Conservation (phyloP, 2,888 invertebrate genomes). For the Meliscaeva auricollis region DNA sequence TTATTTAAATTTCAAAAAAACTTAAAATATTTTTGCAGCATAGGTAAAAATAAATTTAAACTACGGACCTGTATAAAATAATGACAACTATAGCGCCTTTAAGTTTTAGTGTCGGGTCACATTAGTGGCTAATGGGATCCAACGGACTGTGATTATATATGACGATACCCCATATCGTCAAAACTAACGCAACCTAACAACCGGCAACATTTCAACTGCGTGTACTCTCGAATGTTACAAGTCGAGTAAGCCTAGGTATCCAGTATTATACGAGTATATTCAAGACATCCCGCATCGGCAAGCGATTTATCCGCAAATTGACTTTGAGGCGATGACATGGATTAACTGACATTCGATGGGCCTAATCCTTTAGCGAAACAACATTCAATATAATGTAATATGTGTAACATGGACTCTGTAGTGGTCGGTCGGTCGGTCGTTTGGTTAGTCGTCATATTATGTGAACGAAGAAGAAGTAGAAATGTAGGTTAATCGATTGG, state of each 20-base stretch:
- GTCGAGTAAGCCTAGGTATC: not conserved
- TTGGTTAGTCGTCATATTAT: conserved; percentile 6
- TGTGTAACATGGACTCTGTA: conserved; percentile 16
- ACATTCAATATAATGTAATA: not conserved
- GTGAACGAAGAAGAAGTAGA: conserved; percentile 1
- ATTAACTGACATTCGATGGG: conserved; percentile 63
- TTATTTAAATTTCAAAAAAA: too few species aligned
- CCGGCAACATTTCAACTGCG: conserved; percentile 1
- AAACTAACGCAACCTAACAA: conserved; percentile 1
- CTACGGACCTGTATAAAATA: not conserved
- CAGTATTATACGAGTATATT: not conserved
- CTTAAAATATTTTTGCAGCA: too few species aligned
- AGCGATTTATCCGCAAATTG: conserved; percentile 51
- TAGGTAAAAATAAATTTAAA: not conserved
- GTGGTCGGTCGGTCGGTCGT: conserved; percentile 4
- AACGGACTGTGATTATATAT: conserved; percentile 53
- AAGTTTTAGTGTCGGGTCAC: conserved; percentile 62
- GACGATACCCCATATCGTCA: conserved; percentile 33
- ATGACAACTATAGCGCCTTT: conserved; percentile 39
- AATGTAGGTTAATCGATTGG: conserved; percentile 70
- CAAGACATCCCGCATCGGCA: conserved; percentile 21
- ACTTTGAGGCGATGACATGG: conserved; percentile 70
- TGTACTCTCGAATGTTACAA: too few species aligned
- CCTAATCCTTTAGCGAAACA: conserved; percentile 61
- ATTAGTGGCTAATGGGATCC: conserved; percentile 61